These are phyloP conservation scores for Corvus moneduloides DNA, from an alignment of 2,113 vertebrate species.

Conservation along the genomic window DNA sequence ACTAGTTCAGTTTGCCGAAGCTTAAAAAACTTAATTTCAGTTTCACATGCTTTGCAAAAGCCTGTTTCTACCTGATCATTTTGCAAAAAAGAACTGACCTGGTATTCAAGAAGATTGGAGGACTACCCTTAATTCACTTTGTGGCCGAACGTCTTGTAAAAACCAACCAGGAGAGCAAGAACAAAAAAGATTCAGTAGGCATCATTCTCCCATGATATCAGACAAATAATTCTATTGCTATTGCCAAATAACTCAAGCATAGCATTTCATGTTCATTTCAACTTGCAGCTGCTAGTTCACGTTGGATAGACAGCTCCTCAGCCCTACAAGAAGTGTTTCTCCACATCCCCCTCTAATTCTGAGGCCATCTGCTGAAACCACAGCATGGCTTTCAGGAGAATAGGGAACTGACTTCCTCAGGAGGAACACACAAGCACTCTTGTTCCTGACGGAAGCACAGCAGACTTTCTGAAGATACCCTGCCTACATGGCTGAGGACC, in stretches of 20 bases:
- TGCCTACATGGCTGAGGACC: not conserved
- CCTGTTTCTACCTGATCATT: not conserved
- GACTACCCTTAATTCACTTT: not conserved
- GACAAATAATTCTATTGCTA: not conserved
- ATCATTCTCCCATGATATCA: not conserved
- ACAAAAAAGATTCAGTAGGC: not conserved
- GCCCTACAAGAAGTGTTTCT: not conserved
- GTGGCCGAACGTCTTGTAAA: not conserved
- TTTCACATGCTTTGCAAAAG: not conserved
- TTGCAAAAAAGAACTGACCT: not conserved
- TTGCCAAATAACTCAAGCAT: not conserved
- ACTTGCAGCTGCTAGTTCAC: not conserved
- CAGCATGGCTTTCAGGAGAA: accelerated
- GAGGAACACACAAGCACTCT: not conserved
- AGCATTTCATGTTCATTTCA: not conserved
- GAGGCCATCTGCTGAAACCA: not conserved
- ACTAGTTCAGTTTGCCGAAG: not conserved
- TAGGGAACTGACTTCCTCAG: not conserved
- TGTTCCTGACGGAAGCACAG: not conserved
- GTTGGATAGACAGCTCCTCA: not conserved
- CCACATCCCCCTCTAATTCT: too few species aligned
- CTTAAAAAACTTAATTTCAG: not conserved
- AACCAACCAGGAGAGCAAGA: not conserved
- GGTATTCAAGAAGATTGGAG: not conserved
- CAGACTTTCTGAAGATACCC: not conserved